Evolutionary conservation across 1,140 invertebrate genomes (phyloP).

Genomic region (Aphaenogaster rudis): DNA sequence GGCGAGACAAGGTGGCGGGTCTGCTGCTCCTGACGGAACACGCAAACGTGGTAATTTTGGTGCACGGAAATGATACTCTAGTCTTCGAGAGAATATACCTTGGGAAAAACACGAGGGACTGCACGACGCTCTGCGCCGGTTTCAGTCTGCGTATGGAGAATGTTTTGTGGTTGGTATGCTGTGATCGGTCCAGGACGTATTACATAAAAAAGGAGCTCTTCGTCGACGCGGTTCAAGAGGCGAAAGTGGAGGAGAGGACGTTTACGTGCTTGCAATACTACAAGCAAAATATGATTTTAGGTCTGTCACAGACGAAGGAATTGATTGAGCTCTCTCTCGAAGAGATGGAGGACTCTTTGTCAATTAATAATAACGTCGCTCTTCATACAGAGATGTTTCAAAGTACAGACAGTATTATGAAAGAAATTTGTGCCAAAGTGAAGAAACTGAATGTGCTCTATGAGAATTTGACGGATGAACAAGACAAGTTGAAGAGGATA

Average conservation of each 20-base stretch:
- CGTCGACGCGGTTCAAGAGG: slow-evolving; percentile 38
- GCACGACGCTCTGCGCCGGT: slow-evolving; percentile 65
- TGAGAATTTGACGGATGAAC: slow-evolving; percentile 55
- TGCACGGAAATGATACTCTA: slow-evolving; percentile 70
- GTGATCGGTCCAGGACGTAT: slow-evolving; percentile 69
- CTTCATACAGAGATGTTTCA: slow-evolving; percentile 77
- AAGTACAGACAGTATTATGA: slow-evolving; percentile 70
- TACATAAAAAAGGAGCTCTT: slow-evolving; percentile 71
- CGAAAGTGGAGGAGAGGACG: slow-evolving; percentile 62
- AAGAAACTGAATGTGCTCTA: slow-evolving; percentile 70
- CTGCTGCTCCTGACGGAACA: slow-evolving; percentile 72
- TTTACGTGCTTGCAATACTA: slow-evolving; percentile 72
- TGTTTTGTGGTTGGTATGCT: slow-evolving; percentile 78
- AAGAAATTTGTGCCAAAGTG: slow-evolving; percentile 76
- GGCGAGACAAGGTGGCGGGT: slow-evolving; percentile 68
- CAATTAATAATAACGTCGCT: slow-evolving; percentile 23
- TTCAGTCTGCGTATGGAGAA: slow-evolving; percentile 64
- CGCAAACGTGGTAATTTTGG: slow-evolving; percentile 68
- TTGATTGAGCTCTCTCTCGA: slow-evolving; percentile 68
- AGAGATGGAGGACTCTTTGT: slow-evolving; percentile 55
- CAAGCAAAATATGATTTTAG: slow-evolving; percentile 68
- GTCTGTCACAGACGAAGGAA: slow-evolving; percentile 66
- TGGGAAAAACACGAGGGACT: slow-evolving; percentile 36
- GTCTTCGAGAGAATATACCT: slow-evolving; percentile 76
- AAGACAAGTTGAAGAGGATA: slow-evolving; percentile 78